Percentiles rank a stretch among this genome's conserved stretches.
These are phyloP conservation scores for Ariopsis seemanni DNA, from an alignment of 2,113 vertebrate genomes.

Conservation along the genomic window DNA sequence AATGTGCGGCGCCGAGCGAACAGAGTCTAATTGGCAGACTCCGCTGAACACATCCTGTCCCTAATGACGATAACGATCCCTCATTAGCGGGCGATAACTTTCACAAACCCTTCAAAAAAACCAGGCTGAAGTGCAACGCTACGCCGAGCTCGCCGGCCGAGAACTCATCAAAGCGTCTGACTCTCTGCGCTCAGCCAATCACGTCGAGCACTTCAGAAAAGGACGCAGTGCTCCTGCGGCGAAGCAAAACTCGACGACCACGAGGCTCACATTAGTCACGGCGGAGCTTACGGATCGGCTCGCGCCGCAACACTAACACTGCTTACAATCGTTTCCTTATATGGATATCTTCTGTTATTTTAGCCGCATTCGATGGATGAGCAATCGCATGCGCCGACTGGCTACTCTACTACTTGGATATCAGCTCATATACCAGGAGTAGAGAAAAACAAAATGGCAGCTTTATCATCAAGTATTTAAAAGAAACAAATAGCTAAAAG, in stretches of 20 bases:
- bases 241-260: background rate
- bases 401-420: no score
- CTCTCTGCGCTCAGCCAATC: background rate
- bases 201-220: background rate
- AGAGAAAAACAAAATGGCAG: no score
- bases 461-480: no score
- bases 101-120: slow-evolving; percentile 40
- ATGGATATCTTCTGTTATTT: no score
- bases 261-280: background rate
- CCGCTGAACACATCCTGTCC: slow-evolving; percentile 21
- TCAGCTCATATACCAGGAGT: no score
- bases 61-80: slow-evolving; percentile 44
- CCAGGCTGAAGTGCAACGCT: background rate
- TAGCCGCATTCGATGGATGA: no score
- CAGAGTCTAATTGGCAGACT: slow-evolving; percentile 25
- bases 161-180: background rate
- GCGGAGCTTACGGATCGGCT: no score
- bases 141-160: slow-evolving; percentile 20
- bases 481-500: no score
- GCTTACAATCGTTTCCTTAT: no score
- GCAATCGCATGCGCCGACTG: no score
- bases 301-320: no score
- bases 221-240: background rate
- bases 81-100: slow-evolving; percentile 37
- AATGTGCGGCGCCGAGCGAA: background rate